Percentiles rank a stretch among this genome's conserved stretches.
These are phyloP conservation scores for Ichneumoninae sp. DNA, from an alignment of 2,888 invertebrate species.

Conservation along the genomic window DNA sequence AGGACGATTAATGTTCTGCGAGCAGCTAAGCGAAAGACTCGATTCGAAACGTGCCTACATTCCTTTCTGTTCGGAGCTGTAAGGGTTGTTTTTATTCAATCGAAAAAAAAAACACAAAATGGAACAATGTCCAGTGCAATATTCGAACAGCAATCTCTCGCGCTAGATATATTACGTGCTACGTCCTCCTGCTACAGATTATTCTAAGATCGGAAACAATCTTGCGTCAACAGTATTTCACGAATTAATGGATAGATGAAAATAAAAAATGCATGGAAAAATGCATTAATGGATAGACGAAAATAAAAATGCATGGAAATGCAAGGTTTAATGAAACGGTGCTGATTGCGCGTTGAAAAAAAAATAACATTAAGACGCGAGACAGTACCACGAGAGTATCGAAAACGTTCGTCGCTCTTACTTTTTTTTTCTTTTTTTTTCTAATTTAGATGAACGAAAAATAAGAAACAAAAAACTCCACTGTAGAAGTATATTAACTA, in stretches of 20 bases:
- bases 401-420: constrained; percentile 36
- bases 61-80: constrained; percentile 19
- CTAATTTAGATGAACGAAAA: constrained; percentile 20
- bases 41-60: constrained; percentile 39
- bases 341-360: not conserved
- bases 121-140: constrained; percentile 24
- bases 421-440: constrained; percentile 47
- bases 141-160: constrained; percentile 18
- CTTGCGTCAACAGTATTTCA: constrained; percentile 21
- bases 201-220: constrained; percentile 30
- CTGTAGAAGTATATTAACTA: constrained; percentile 60
- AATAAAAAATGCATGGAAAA: no score
- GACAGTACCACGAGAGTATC: constrained; percentile 25
- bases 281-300: no score
- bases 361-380: not conserved
- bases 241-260: no score
- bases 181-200: constrained; percentile 31
- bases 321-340: constrained; percentile 12
- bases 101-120: not conserved
- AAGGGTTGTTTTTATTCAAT: constrained; percentile 2
- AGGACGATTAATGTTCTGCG: constrained; percentile 6
- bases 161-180: constrained; percentile 25
- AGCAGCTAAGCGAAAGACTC: constrained; percentile 5
- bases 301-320: not conserved
- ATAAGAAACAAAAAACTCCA: constrained; percentile 30